Conservation (phyloP, 2,797 vertebrate species). For the Arctocebus calabarensis region DNA sequence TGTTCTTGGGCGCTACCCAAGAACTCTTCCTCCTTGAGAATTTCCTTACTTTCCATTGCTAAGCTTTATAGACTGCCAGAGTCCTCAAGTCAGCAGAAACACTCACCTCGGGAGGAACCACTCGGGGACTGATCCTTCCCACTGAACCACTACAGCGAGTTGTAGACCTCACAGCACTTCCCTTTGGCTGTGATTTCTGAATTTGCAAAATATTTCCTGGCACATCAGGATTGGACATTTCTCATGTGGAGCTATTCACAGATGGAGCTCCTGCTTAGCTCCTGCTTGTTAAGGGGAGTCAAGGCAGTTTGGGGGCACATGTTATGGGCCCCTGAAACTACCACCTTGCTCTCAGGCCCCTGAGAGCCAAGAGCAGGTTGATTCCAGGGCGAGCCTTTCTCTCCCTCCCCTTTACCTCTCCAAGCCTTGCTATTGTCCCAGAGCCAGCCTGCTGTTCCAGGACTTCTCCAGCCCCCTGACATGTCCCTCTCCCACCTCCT, state of each 20-base stretch:
- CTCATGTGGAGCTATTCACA: not conserved
- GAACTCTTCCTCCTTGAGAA: conserved; percentile 60
- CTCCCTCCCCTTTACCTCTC: not conserved
- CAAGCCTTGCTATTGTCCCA: not conserved
- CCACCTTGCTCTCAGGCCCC: not conserved
- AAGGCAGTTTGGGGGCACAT: not conserved
- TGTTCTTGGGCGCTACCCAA: not conserved
- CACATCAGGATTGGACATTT: not conserved
- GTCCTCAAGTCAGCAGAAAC: conserved; percentile 77
- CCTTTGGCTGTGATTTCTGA: conserved; percentile 74
- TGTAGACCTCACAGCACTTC: conserved; percentile 68
- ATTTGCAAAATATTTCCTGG: conserved; percentile 72
- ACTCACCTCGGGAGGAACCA: conserved; percentile 49
- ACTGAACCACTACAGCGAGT: not conserved
- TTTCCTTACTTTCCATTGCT: conserved; percentile 77
- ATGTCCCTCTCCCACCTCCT: not conserved
- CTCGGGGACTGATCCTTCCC: conserved; percentile 3
- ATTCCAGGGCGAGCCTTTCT: fast-evolving
- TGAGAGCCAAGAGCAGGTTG: not conserved
- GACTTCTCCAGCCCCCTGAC: not conserved
- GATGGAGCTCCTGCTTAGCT: not conserved
- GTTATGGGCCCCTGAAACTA: not conserved
- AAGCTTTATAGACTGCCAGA: conserved; percentile 78
- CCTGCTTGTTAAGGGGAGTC: not conserved
- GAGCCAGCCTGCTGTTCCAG: too few species aligned